Conservation (phyloP, 2,797 vertebrate species). For the Iguana delicatissima region DNA sequence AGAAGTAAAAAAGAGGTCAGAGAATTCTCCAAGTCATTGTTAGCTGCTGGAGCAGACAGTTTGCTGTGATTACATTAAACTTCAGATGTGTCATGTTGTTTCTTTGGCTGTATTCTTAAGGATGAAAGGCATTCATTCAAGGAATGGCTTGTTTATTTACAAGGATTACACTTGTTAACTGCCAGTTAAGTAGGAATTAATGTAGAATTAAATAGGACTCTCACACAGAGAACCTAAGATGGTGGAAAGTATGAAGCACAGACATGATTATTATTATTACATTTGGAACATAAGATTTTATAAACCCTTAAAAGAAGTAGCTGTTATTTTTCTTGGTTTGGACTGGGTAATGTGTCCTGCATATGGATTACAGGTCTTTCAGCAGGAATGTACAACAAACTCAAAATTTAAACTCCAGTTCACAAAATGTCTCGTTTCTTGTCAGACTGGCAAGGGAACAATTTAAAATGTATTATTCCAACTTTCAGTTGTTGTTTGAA, state of each 20-base stretch:
- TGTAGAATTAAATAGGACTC: slow-evolving; percentile 24
- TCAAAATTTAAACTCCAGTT: too few species aligned
- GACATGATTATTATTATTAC: background rate
- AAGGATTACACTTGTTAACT: slow-evolving; percentile 58
- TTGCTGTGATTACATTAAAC: slow-evolving; percentile 42
- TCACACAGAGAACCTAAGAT: background rate
- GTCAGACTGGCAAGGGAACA: too few species aligned
- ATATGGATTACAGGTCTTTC: too few species aligned
- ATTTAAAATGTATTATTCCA: too few species aligned
- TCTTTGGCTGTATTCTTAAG: slow-evolving; percentile 40
- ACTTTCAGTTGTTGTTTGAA: too few species aligned
- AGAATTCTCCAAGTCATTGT: slow-evolving; percentile 4
- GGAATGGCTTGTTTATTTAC: slow-evolving; percentile 61
- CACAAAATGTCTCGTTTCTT: too few species aligned
- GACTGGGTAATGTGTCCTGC: background rate
- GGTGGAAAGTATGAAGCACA: slow-evolving; percentile 30
- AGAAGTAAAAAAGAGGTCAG: background rate
- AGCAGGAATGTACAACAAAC: too few species aligned
- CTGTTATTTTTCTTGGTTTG: background rate
- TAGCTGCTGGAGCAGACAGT: slow-evolving; percentile 22
- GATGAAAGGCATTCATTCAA: slow-evolving; percentile 51
- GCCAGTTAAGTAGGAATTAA: slow-evolving; percentile 59
- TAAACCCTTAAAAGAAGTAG: background rate
- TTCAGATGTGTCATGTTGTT: slow-evolving; percentile 34
- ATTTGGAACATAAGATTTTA: background rate